phyloP scores from a whole-genome alignment of 2,888 invertebrate genomes.

The Andrena bucephala region DNA sequence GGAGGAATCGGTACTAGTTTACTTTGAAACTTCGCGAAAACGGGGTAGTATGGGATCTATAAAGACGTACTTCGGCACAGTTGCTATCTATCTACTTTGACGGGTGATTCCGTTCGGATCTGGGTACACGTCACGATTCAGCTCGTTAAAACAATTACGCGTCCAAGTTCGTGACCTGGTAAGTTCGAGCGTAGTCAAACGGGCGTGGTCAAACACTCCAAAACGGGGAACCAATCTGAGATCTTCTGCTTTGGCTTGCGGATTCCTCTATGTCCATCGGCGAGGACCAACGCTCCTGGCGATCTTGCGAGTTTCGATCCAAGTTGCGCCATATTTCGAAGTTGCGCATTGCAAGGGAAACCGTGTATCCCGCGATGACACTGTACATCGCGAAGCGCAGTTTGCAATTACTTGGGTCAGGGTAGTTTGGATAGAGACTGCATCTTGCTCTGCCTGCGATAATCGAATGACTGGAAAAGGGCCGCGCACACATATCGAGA shows the following conservation, averaged over 20 bases:
- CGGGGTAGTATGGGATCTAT: neutral
- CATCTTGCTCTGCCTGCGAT: neutral
- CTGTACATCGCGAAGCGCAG: conserved; percentile 38
- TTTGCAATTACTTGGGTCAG: conserved; percentile 44
- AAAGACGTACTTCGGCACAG: conserved; percentile 26
- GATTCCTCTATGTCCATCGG: conserved; percentile 40
- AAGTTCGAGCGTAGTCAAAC: conserved; percentile 43
- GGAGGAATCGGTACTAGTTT: too few species aligned
- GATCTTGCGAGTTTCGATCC: conserved; percentile 53
- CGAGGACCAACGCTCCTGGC: conserved; percentile 29
- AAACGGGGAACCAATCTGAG: conserved; percentile 40
- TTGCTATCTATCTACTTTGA: conserved; percentile 45
- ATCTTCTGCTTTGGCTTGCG: conserved; percentile 36
- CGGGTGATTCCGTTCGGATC: conserved; percentile 46
- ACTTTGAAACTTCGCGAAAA: neutral
- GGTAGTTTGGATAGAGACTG: neutral
- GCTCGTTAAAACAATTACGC: conserved; percentile 57
- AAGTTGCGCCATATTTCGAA: conserved; percentile 57
- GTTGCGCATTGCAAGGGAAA: conserved; percentile 24
- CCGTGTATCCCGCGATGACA: conserved; percentile 38
- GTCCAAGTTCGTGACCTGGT: conserved; percentile 58
- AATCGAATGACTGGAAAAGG: conserved; percentile 4
- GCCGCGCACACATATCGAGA: too few species aligned
- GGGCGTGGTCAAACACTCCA: conserved; percentile 4
- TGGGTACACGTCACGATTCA: conserved; percentile 43